Evolutionary conservation across 1,140 invertebrate species (phyloP).

Genomic region (Archivesica marissinica): DNA sequence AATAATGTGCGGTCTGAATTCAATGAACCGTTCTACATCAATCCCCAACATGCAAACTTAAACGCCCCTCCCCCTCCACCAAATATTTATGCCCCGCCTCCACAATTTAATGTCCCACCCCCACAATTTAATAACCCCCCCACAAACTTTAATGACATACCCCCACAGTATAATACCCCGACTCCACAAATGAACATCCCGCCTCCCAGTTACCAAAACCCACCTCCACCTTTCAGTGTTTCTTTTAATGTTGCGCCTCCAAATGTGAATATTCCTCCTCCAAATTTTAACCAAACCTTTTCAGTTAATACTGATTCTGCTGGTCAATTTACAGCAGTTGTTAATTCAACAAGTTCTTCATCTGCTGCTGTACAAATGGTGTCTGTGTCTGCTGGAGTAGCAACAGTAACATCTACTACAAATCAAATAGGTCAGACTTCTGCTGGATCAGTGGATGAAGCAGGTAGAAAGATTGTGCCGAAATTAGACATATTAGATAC

Average conservation of each 20-base stretch:
- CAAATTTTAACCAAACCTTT: neutral
- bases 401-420: neutral
- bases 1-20: neutral
- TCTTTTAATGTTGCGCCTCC: neutral
- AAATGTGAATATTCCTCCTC: neutral
- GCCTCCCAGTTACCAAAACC: too few relatives aligned
- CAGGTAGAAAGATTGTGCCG: neutral
- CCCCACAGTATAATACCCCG: neutral
- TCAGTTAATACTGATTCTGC: neutral
- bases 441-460: too few relatives aligned
- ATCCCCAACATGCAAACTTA: neutral
- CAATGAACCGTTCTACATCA: neutral
- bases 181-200: neutral
- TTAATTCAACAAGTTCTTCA: neutral
- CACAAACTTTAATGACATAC: neutral
- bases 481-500: conserved; percentile 33
- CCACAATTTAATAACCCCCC: neutral
- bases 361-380: neutral
- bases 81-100: neutral
- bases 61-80: neutral
- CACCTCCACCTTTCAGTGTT: neutral
- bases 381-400: neutral
- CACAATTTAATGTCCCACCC: neutral
- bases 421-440: too few relatives aligned
- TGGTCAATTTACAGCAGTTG: too few relatives aligned